Conservation (phyloP, 2,113 vertebrate genomes). For the Hippocampus mohnikei region DNA sequence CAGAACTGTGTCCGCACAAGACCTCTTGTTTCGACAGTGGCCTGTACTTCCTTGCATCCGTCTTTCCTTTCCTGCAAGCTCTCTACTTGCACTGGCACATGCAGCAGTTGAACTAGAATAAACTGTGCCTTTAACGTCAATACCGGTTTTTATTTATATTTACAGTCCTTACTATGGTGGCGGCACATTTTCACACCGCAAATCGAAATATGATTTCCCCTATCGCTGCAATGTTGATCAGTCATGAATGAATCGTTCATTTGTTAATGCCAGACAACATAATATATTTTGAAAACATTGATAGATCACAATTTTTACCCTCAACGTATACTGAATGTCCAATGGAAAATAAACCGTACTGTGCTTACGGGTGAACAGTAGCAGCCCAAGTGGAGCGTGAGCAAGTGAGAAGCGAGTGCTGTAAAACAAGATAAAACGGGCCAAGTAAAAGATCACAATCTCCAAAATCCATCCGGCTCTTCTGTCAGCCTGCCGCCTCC, state of each 20-base stretch:
- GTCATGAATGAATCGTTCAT: too few relatives aligned
- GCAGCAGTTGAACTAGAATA: constrained; percentile 26
- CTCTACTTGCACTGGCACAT: too few relatives aligned
- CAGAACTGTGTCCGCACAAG: constrained; percentile 19
- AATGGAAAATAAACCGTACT: background rate
- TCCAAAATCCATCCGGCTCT: background rate
- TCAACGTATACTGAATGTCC: background rate
- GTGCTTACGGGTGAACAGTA: background rate
- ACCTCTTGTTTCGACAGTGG: constrained; percentile 34
- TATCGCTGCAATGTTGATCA: too few relatives aligned
- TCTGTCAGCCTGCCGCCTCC: background rate
- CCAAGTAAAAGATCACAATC: background rate
- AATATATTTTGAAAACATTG: too few relatives aligned
- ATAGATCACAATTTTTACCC: background rate
- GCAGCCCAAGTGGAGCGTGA: background rate
- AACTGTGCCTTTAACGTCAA: constrained; percentile 56
- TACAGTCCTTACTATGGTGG: constrained; percentile 20
- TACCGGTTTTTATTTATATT: constrained; percentile 48
- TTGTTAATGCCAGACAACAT: too few relatives aligned
- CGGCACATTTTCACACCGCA: background rate
- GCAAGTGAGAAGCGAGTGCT: background rate
- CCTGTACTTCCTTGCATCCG: constrained; percentile 20
- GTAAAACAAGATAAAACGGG: background rate
- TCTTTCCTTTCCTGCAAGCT: background rate
- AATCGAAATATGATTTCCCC: too few relatives aligned